These are phyloP conservation scores for Apteryx mantelli DNA, from an alignment of 2,113 vertebrate genomes.

Conservation along the genomic window DNA sequence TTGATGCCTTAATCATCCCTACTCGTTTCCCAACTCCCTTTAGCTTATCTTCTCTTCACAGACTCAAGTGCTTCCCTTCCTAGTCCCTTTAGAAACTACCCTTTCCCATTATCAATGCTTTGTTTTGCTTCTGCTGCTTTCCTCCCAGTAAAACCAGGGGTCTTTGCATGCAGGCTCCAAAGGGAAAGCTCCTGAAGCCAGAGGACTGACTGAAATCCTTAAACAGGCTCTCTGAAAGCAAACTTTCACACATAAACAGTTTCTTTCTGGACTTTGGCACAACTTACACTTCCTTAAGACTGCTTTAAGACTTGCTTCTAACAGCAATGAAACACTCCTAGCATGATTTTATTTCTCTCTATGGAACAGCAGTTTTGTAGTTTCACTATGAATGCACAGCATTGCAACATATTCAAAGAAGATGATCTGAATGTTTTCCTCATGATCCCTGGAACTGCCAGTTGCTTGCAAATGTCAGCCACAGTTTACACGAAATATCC, in stretches of 20 bases:
- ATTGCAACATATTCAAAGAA: not conserved
- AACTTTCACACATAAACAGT: not conserved
- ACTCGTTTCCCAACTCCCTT: not conserved
- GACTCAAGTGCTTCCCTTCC: not conserved
- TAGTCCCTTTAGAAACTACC: not conserved
- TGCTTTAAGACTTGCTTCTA: not conserved
- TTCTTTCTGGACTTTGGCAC: not conserved
- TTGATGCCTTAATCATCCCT: not conserved
- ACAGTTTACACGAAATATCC: conserved; percentile 2
- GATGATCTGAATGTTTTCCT: not conserved
- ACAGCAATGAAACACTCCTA: not conserved
- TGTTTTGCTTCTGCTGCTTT: not conserved
- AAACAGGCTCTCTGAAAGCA: not conserved
- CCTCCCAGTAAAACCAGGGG: not conserved
- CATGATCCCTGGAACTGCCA: not conserved
- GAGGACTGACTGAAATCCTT: no score
- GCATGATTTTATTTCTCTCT: not conserved
- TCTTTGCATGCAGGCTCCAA: not conserved
- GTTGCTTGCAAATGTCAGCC: not conserved
- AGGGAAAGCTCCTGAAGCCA: not conserved
- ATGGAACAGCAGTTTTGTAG: not conserved
- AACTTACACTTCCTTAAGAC: not conserved
- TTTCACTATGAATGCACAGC: not conserved
- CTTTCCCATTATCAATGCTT: not conserved
- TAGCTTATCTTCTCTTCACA: not conserved